A percentile compares a stretch with the other conserved stretches of the same genome.
phyloP scores from a whole-genome alignment of 2,888 invertebrate species.

The Pogonocherus hispidulus region DNA sequence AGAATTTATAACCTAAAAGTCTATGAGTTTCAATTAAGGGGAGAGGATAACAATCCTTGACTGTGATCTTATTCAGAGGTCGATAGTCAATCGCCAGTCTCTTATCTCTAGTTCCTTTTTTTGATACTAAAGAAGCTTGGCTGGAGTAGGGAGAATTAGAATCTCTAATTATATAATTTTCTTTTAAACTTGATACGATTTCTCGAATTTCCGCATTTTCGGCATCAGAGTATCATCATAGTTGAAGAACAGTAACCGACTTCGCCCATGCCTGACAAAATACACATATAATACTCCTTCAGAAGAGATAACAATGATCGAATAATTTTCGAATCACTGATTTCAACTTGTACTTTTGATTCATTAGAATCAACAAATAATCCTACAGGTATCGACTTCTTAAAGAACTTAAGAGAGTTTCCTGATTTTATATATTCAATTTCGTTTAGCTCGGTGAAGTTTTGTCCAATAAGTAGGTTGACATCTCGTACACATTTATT shows the following conservation, averaged over 20 bases:
- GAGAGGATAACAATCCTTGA: conserved; percentile 29
- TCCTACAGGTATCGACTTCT: no score
- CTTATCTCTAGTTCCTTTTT: conserved; percentile 32
- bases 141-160: conserved; percentile 32
- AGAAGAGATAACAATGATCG: no score
- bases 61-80: conserved; percentile 37
- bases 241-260: not conserved
- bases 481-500: no score
- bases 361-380: no score
- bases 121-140: no score
- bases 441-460: not conserved
- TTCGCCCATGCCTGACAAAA: not conserved
- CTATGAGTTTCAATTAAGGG: conserved; percentile 38
- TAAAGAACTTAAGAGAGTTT: not conserved
- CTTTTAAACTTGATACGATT: no score
- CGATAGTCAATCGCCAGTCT: conserved; percentile 37
- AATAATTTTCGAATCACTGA: no score
- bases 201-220: no score
- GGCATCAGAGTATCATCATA: no score
- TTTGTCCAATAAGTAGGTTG: not conserved
- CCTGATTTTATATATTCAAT: not conserved
- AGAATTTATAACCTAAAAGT: conserved; percentile 42
- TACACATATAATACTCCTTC: not conserved
- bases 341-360: no score
- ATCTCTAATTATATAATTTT: no score